These are phyloP conservation scores for Polydesmus complanatus DNA, from an alignment of 2,888 invertebrate genomes.

Conservation along the genomic window DNA sequence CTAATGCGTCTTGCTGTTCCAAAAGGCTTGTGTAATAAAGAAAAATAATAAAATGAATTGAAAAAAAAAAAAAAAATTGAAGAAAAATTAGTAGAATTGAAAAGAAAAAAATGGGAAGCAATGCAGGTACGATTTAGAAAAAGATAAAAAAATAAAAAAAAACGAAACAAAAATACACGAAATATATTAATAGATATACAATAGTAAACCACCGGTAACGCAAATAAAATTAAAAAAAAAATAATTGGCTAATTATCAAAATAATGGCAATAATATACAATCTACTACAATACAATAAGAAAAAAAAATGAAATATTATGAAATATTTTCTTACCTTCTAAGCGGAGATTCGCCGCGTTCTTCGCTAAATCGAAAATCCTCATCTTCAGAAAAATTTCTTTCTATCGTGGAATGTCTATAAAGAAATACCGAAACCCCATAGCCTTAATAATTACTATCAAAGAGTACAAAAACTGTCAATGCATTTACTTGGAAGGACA, in stretches of 20 bases:
- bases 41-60: no score
- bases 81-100: background rate
- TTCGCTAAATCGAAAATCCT: constrained; percentile 2
- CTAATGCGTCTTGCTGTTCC: background rate
- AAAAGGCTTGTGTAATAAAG: background rate
- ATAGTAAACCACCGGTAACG: background rate
- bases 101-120: background rate
- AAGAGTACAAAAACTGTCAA: background rate
- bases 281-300: no score
- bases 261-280: no score
- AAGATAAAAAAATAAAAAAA: background rate
- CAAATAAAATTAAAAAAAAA: background rate
- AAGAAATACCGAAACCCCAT: no score
- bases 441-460: no score
- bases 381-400: constrained; percentile 2
- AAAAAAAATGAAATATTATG: background rate
- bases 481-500: constrained; percentile 9
- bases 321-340: constrained; percentile 9
- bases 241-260: background rate
- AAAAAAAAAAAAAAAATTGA: no score
- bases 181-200: background rate
- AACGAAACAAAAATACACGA: background rate
- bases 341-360: constrained; percentile 12
- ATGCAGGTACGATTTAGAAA: background rate
- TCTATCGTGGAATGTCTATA: background rate